These are phyloP conservation scores for Xylocampa areola DNA, from an alignment of 2,888 invertebrate species.

Conservation along the genomic window DNA sequence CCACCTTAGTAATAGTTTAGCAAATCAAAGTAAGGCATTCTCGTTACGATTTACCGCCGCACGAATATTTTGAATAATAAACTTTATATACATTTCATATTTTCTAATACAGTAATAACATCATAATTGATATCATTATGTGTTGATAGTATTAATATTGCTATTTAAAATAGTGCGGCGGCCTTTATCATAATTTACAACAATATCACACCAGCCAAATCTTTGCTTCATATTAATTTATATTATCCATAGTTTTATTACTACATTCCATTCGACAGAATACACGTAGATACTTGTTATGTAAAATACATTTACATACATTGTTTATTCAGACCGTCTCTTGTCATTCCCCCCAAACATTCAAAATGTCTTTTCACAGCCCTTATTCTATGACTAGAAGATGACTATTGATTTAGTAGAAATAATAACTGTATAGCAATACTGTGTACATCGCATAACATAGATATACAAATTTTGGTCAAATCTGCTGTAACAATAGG, in stretches of 20 bases:
- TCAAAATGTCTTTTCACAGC: constrained; percentile 83
- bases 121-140: constrained; percentile 3
- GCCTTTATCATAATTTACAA: constrained; percentile 20
- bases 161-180: constrained; percentile 37
- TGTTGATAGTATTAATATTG: constrained; percentile 20
- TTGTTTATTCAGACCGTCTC: constrained; percentile 40
- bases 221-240: constrained; percentile 37
- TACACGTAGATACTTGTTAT: constrained; percentile 40
- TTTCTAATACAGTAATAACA: not conserved
- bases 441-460: constrained; percentile 22
- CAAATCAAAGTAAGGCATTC: constrained; percentile 51
- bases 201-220: constrained; percentile 45
- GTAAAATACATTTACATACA: constrained; percentile 31
- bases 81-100: constrained; percentile 8
- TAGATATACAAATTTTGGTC: constrained; percentile 40
- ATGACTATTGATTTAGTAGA: constrained; percentile 65
- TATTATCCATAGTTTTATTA: constrained; percentile 45
- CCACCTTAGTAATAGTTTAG: constrained; percentile 40
- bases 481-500: constrained; percentile 39
- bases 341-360: constrained; percentile 40
- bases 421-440: constrained; percentile 40
- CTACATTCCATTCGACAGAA: constrained; percentile 49
- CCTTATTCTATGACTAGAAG: constrained; percentile 85
- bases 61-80: constrained; percentile 23
- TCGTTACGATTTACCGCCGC: constrained; percentile 40